Conservation (phyloP, 2,113 vertebrate genomes). For the Entomyzon cyanotis region DNA sequence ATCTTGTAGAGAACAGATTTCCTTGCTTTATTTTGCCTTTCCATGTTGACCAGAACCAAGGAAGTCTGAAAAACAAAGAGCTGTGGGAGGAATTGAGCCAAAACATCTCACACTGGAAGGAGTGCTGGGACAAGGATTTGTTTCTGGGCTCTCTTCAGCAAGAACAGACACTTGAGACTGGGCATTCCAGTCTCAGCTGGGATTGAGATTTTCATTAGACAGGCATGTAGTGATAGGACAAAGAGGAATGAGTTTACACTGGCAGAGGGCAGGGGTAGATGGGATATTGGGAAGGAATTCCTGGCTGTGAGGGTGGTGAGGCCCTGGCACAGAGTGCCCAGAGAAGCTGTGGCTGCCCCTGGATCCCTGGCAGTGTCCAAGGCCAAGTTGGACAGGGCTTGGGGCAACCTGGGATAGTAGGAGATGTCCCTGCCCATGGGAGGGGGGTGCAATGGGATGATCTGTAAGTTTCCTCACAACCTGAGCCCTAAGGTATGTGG, state of each 20-base stretch:
- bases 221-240: not conserved
- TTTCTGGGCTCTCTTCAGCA: not conserved
- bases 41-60: slow-evolving; percentile 30
- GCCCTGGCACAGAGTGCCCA: not conserved
- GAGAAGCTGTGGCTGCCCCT: not conserved
- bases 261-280: not conserved
- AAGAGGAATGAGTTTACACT: not conserved
- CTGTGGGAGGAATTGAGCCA: not conserved
- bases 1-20: not conserved
- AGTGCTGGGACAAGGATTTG: not conserved
- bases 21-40: slow-evolving; percentile 50
- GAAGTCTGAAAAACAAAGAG: slow-evolving; percentile 50
- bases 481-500: not conserved
- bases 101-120: not conserved
- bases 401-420: accelerated
- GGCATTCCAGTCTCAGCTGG: not conserved
- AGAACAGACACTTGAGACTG: not conserved
- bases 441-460: not conserved
- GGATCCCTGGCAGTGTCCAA: not conserved
- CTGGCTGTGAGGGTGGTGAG: not conserved
- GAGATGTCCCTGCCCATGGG: not conserved
- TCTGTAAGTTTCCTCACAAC: not conserved
- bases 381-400: accelerated
- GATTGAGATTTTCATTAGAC: not conserved
- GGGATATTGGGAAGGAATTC: not conserved